Evolutionary conservation across 2,797 vertebrate species (phyloP).

Genomic region (Lithobates sylvaticus): DNA sequence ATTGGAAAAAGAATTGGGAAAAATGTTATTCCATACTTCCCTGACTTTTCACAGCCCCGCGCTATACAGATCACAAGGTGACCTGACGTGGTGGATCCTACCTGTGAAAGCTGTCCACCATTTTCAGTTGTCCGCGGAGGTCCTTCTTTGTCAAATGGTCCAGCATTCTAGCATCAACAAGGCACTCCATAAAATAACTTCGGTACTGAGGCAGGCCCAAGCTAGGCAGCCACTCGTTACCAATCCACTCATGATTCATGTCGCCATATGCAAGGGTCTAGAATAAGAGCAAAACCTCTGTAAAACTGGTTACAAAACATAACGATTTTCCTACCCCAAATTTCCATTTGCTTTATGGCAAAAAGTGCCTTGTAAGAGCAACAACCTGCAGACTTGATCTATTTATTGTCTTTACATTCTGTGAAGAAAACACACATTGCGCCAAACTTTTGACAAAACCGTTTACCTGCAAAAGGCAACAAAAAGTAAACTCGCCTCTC

Average conservation of each 20-base stretch:
- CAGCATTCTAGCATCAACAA: slow-evolving; percentile 96
- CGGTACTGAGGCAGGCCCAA: slow-evolving; percentile 95
- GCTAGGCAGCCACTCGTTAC: slow-evolving; percentile 95
- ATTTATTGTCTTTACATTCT: no score
- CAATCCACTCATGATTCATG: slow-evolving; percentile 99
- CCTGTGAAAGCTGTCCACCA: slow-evolving; percentile 99
- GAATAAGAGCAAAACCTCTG: not conserved
- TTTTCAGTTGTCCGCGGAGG: slow-evolving; percentile 94
- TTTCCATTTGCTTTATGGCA: no score
- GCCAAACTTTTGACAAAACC: no score
- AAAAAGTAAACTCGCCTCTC: no score
- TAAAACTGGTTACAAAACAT: not conserved
- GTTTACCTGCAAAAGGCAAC: no score
- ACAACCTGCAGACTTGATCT: no score
- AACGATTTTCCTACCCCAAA: no score
- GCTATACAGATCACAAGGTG: not conserved
- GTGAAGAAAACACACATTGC: no score
- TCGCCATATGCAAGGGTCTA: slow-evolving; percentile 95
- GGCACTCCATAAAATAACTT: slow-evolving; percentile 98
- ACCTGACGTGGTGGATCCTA: slow-evolving; percentile 26
- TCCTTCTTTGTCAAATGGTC: slow-evolving; percentile 98
- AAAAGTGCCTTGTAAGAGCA: no score
- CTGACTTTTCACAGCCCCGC: no score
- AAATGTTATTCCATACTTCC: not conserved
- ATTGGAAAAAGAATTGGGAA: slow-evolving; percentile 34